Percentiles rank a stretch among this genome's conserved stretches.
These are phyloP conservation scores for Myoxocephalus aenaeus DNA, from an alignment of 2,797 vertebrate genomes.

Conservation along the genomic window DNA sequence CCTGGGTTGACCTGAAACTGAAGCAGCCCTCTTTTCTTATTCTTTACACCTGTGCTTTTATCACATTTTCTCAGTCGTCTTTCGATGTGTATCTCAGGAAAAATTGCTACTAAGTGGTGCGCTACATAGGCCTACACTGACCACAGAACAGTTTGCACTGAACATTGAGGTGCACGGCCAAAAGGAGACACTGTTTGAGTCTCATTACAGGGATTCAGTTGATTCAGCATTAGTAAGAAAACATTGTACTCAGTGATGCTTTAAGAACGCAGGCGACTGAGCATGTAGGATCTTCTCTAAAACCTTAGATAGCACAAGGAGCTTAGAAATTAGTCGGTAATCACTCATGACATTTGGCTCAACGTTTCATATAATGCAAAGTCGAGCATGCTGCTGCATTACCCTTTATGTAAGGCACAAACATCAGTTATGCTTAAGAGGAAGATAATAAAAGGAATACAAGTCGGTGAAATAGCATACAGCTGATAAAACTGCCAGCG, in stretches of 20 bases:
- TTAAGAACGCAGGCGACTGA: background rate
- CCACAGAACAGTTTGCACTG: background rate
- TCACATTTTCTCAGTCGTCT: background rate
- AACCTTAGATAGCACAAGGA: background rate
- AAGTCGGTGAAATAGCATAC: background rate
- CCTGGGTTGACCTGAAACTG: background rate
- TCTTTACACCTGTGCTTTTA: background rate
- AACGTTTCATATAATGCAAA: constrained; percentile 4
- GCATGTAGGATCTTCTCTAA: background rate
- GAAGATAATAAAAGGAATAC: background rate
- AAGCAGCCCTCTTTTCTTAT: background rate
- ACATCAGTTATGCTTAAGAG: constrained; percentile 24
- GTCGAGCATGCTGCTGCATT: background rate
- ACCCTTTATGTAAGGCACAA: constrained; percentile 24
- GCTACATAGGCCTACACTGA: background rate
- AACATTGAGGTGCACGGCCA: background rate
- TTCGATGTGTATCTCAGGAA: too few species aligned
- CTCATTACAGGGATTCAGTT: background rate
- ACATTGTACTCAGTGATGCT: background rate
- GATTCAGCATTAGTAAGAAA: background rate
- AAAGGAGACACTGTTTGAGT: background rate
- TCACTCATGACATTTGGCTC: constrained; percentile 24
- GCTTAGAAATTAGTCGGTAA: constrained; percentile 1
- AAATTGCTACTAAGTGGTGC: background rate
- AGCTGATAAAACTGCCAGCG: background rate